Conservation (phyloP, 2,888 invertebrate species). For the Lithophane leautieri region DNA sequence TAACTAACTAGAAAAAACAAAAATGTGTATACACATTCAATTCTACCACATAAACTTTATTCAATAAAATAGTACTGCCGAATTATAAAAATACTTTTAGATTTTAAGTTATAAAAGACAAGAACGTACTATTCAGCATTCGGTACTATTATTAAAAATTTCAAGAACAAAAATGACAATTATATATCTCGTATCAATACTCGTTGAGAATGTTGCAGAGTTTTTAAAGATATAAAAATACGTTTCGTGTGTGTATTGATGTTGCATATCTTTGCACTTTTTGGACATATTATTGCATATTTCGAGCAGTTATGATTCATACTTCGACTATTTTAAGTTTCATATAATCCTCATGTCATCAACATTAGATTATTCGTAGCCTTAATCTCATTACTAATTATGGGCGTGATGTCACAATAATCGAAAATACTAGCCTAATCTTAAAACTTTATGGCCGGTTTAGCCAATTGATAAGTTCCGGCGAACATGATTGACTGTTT, state of each 20-base stretch:
- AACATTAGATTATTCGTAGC: background rate
- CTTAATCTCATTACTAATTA: constrained; percentile 9
- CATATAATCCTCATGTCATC: too few relatives aligned
- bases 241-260: too few relatives aligned
- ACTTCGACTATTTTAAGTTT: background rate
- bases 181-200: too few relatives aligned
- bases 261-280: background rate
- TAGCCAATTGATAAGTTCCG: background rate
- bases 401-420: background rate
- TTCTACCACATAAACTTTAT: background rate
- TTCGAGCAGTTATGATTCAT: background rate
- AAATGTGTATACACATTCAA: background rate
- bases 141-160: background rate
- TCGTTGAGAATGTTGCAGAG: background rate
- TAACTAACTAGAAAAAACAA: background rate
- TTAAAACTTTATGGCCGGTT: background rate
- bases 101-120: background rate
- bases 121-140: background rate
- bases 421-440: background rate
- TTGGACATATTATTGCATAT: background rate
- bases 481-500: background rate
- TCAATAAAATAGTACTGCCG: background rate
- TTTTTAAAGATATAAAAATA: too few relatives aligned
- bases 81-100: background rate
- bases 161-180: background rate